Evolutionary conservation across 2,888 invertebrate species (phyloP).

Genomic region (Gisinianus flammeolus): DNA sequence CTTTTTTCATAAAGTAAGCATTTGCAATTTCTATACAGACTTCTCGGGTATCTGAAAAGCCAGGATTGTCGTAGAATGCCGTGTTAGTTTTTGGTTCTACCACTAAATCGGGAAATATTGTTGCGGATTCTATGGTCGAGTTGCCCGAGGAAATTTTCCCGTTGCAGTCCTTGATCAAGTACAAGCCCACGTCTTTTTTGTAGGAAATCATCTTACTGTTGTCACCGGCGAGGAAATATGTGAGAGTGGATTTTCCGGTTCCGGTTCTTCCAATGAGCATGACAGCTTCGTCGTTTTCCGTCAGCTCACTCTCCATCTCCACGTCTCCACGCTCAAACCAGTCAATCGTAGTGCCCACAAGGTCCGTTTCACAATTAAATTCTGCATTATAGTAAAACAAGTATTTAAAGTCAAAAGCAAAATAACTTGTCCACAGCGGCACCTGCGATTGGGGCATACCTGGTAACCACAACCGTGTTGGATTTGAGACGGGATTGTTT

Average conservation of each 20-base stretch:
- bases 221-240: constrained; percentile 12
- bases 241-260: constrained; percentile 11
- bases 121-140: not conserved
- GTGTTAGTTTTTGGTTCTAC: not conserved
- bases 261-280: constrained; percentile 5
- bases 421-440: too few species aligned
- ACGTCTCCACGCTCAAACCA: not conserved
- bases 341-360: not conserved
- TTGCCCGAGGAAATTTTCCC: constrained; percentile 14
- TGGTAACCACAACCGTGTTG: too few species aligned
- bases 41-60: constrained; percentile 1
- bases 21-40: constrained; percentile 14
- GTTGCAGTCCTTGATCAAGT: constrained; percentile 14
- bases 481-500: too few species aligned
- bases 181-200: not conserved
- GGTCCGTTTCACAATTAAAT: not conserved
- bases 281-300: not conserved
- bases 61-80: constrained; percentile 14
- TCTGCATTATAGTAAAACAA: not conserved
- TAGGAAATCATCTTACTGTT: constrained; percentile 7
- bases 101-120: constrained; percentile 16
- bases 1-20: constrained; percentile 13
- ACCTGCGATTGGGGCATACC: too few species aligned
- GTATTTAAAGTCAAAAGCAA: too few species aligned
- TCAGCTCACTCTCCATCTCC: not conserved